These are phyloP conservation scores for Otolemur garnettii DNA, from an alignment of 2,113 vertebrate genomes.

Conservation along the genomic window DNA sequence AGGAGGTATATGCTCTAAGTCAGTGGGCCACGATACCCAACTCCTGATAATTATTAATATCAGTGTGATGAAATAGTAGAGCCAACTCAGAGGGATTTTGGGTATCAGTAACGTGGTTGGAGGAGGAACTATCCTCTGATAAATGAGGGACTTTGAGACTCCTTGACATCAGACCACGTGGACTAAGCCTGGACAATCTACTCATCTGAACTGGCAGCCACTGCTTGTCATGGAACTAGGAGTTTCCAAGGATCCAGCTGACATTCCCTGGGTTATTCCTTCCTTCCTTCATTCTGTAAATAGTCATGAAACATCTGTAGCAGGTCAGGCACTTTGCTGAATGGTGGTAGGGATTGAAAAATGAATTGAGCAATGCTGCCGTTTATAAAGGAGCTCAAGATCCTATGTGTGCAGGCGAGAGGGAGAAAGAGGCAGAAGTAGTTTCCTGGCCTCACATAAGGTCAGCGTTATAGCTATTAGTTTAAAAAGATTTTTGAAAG, in stretches of 20 bases:
- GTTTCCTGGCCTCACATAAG: neutral
- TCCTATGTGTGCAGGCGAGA: neutral
- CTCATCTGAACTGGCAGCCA: neutral
- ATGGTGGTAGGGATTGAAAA: neutral
- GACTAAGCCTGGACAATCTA: neutral
- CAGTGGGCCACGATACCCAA: rapidly evolving
- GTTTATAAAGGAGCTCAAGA: neutral
- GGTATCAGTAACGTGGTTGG: neutral
- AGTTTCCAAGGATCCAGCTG: neutral
- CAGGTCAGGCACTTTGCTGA: neutral
- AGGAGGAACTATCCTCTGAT: neutral
- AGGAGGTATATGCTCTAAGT: neutral
- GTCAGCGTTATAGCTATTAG: neutral
- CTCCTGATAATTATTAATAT: neutral
- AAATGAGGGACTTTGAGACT: neutral
- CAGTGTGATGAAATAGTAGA: neutral
- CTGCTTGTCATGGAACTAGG: neutral
- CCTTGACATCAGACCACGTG: neutral
- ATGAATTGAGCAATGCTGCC: neutral
- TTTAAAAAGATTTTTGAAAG: constrained; percentile 16
- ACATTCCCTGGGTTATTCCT: neutral
- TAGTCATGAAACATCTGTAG: neutral
- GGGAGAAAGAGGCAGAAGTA: neutral
- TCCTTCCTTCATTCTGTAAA: neutral
- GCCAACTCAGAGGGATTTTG: neutral